phyloP scores from a whole-genome alignment of 1,140 invertebrate species.

The Drosophila elegans region DNA sequence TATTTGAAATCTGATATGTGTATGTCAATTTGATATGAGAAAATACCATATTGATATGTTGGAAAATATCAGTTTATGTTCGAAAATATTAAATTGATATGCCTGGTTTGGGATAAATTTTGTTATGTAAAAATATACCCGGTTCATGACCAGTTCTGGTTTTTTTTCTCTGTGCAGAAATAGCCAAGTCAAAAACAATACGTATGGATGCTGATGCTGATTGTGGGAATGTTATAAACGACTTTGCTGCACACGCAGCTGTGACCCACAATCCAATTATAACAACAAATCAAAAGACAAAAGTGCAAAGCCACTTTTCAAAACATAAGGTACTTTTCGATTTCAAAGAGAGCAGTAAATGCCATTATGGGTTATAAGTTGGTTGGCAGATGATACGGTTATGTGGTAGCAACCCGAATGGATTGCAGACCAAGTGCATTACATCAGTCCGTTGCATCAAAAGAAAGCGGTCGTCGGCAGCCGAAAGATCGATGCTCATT shows the following conservation, averaged over 20 bases:
- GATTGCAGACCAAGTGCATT: constrained; percentile 30
- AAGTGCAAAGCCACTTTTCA: constrained; percentile 30
- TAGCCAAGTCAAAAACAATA: constrained; percentile 27
- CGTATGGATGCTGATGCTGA: constrained; percentile 7
- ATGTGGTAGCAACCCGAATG: constrained; percentile 35
- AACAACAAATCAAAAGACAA: constrained; percentile 20
- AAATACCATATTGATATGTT: no score
- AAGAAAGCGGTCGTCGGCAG: constrained; percentile 27
- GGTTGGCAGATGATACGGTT: constrained; percentile 32
- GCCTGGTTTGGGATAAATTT: no score
- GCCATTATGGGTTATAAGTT: constrained; percentile 14
- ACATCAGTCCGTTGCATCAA: constrained; percentile 39
- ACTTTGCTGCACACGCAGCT: constrained; percentile 47
- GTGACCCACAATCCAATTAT: constrained; percentile 51
- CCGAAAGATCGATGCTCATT: constrained; percentile 41
- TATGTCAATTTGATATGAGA: no score
- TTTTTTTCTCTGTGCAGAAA: constrained; percentile 10
- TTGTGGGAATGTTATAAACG: constrained; percentile 33
- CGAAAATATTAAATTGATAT: no score
- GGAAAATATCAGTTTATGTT: no score
- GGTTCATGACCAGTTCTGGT: no score
- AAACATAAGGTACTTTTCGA: constrained; percentile 23
- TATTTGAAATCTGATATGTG: no score
- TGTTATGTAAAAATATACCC: no score
- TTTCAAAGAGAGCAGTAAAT: constrained; percentile 20